Base-by-base conservation (phyloP, 2,888 invertebrate genomes). In the Orchestes rusci region DNA sequence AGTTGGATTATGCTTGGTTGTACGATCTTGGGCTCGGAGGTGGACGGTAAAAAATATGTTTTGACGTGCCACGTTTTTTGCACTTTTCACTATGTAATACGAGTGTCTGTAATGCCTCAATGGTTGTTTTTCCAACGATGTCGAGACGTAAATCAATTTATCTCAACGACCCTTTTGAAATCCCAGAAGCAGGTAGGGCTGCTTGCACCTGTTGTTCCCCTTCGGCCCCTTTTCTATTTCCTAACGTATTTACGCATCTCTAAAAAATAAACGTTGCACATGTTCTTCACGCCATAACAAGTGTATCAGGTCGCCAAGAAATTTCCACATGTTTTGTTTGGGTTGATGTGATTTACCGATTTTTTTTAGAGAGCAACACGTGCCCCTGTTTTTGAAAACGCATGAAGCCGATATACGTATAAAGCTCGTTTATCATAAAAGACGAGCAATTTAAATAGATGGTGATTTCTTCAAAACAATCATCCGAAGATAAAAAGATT, bases 1-100 rank as follows among this genome's bases (percentile, higher is more conserved):
- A 64, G 60, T 61, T 61, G 63, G 64, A 65, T 65, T 66, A 66
- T 65, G 62, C 62, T 63, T 61, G 62, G 62, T 64, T 60, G 53
- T 55, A 55, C 43, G 54, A 55, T 53, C 43, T 48, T 28, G 39
- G 10, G 35, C 15, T 29, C 28, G 39, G 43, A 43, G 16, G 35
- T 39, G 43, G 47, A 29, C 31, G 16, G 39, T 32, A 30, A 48
- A 43, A 48, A 48, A 43, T 43, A 39, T 31, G 17, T 20, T 23
- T n/a, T 19, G n/a, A n/a, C n/a, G n/a, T n/a, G 30, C n/a, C n/a
- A n/a, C n/a, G n/a, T n/a, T 28, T 3, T 28, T 28, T 3, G 12
- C 10, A 28, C 28, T 28, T 28, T 3, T 28, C 12, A 28, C 28
- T 28, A 3, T 28, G 3, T n/a, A 3, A 28, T 3, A 28, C n/a